phyloP scores from a whole-genome alignment of 2,113 vertebrate species.

The Ascaphus truei region DNA sequence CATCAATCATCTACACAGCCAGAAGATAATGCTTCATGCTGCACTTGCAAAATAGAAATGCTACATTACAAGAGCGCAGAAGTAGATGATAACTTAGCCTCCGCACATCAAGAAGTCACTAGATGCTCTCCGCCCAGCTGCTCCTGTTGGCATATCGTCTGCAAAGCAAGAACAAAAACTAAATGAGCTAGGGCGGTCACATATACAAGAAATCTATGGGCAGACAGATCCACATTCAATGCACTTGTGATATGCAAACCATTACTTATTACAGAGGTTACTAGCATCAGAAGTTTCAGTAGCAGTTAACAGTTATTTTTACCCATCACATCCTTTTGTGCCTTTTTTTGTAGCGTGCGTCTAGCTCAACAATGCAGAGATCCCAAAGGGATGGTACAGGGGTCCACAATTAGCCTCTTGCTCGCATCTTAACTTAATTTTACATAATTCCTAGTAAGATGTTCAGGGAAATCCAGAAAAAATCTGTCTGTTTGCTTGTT shows the following conservation, averaged over 20 bases:
- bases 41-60: neutral
- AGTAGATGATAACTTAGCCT: conserved; percentile 75
- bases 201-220: too few species aligned
- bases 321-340: too few species aligned
- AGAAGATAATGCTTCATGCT: neutral
- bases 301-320: too few species aligned
- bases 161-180: conserved; percentile 35
- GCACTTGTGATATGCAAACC: too few species aligned
- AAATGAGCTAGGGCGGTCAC: neutral
- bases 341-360: too few species aligned
- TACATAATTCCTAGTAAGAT: neutral
- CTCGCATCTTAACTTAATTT: neutral
- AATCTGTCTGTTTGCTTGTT: too few species aligned
- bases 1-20: neutral
- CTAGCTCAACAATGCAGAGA: too few species aligned
- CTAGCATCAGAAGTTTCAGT: too few species aligned
- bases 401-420: neutral
- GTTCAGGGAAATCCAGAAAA: too few species aligned
- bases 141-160: conserved; percentile 84
- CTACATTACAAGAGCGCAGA: neutral
- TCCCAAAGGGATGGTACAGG: neutral
- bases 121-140: conserved; percentile 69
- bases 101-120: conserved; percentile 89
- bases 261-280: too few species aligned
- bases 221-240: too few species aligned